A percentile compares a stretch with the other conserved stretches of the same genome.
phyloP scores from a whole-genome alignment of 2,113 vertebrate species.

The Phyllopteryx taeniolatus region DNA sequence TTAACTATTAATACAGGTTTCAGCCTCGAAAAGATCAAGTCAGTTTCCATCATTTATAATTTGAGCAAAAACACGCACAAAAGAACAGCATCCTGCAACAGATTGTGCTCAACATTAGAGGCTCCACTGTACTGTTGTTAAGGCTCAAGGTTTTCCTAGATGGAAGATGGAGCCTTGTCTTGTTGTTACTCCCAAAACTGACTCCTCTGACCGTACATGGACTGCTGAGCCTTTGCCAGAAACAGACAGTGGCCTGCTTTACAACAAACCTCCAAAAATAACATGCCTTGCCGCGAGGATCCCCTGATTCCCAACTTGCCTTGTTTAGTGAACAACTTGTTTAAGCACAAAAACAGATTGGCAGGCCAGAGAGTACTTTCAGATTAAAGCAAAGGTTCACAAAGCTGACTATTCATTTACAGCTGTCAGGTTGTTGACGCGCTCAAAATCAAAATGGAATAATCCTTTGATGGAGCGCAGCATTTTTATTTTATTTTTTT shows the following conservation, averaged over 20 bases:
- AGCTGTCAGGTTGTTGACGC: background rate
- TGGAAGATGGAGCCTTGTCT: constrained; percentile 7
- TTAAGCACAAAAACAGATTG: background rate
- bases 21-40: background rate
- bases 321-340: background rate
- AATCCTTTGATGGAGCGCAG: background rate
- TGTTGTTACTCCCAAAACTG: background rate
- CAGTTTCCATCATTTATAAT: background rate
- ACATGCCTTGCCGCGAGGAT: background rate
- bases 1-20: no score
- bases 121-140: background rate
- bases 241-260: constrained; percentile 6
- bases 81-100: background rate
- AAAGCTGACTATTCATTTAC: background rate
- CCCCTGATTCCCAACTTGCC: background rate
- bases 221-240: constrained; percentile 21
- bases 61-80: background rate
- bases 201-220: constrained; percentile 67
- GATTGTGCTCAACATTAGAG: background rate
- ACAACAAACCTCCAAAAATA: constrained; percentile 3
- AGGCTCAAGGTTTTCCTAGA: constrained; percentile 27
- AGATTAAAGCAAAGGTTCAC: background rate
- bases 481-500: background rate
- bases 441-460: background rate
- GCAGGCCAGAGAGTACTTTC: background rate